phyloP scores from a whole-genome alignment of 2,797 vertebrate genomes.

The Apogon hyalosoma region DNA sequence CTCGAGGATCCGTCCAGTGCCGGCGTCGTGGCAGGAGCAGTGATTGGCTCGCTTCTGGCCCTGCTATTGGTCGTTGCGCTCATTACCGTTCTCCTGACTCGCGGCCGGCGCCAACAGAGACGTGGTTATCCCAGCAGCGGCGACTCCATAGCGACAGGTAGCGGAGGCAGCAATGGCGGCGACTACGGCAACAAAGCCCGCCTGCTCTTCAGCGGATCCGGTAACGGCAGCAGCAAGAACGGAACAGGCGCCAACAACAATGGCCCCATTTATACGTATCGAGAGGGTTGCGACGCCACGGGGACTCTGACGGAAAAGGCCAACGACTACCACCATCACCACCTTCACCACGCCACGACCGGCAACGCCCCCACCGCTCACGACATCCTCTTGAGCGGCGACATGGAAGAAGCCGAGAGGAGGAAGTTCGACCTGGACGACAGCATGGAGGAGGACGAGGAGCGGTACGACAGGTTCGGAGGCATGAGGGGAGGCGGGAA shows the following conservation, averaged over 20 bases:
- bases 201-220: conserved; percentile 76
- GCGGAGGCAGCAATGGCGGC: conserved; percentile 69
- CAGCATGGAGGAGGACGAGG: conserved; percentile 83
- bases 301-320: conserved; percentile 78
- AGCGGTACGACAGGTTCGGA: conserved; percentile 76
- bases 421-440: conserved; percentile 85
- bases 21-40: conserved; percentile 87
- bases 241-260: conserved; percentile 77
- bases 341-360: conserved; percentile 49
- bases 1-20: conserved; percentile 78
- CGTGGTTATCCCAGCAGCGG: conserved; percentile 75
- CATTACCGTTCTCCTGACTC: conserved; percentile 82
- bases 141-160: conserved; percentile 59
- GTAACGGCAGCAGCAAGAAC: conserved; percentile 69
- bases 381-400: conserved; percentile 78
- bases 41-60: conserved; percentile 88
- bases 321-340: conserved; percentile 72
- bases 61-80: conserved; percentile 86
- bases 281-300: conserved; percentile 82
- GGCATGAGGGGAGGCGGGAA: conserved; percentile 56
- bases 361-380: conserved; percentile 63
- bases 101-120: conserved; percentile 76
- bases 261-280: conserved; percentile 83
- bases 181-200: conserved; percentile 86
- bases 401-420: conserved; percentile 78